Base-by-base conservation (phyloP, 2,797 vertebrate species). In the Rhinoraja longicauda region DNA sequence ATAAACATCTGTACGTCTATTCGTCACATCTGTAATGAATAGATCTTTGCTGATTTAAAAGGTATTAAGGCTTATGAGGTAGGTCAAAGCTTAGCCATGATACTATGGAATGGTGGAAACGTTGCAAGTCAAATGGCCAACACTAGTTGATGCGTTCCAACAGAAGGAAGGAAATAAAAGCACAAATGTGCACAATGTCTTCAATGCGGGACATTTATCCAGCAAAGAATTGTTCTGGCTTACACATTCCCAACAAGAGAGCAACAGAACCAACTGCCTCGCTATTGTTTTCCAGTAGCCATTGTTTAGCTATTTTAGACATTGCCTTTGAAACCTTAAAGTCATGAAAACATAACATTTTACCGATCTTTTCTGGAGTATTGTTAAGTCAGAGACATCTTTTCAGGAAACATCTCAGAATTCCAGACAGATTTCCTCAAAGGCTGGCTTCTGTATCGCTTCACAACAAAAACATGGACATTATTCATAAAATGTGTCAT, bases 221-320 rank as follows among this genome's bases (percentile, higher is more conserved):
- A 1, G 39, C 36, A 59, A 32, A 84, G 19, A 29, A 88, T n/a
- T 32, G 29, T n/a, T 15, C 0, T 29, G 26, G 53, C 45, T 26
- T 84, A 1, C 9, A 59, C 29, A 62, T 86, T 86, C 59, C 59
- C 29, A 39, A 17, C 59, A 15, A 10, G 64, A 36, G 15, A 90
- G 62, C 36, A 90, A 90, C 90, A 45, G 64, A 72, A 72, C n/a
- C 26, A 72, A 72, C n/a, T 13, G 9, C 4, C 67, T 90, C 72
- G 64, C 17, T 72, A 39, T 90, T 45, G 64, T 90, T 72, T 72
- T 64, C 88, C n/a, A 86, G 8, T 90, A 72, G 12, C 21, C 64
- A 90, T 70, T 90, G 88, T 72, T 90, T 36, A 39, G 32, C 67
- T 64, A 90, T 64, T 19, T 90, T 90, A 39, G 67, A 70, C 36